Base-by-base conservation (phyloP, 2,797 vertebrate genomes). In the Pempheris klunzingeri region DNA sequence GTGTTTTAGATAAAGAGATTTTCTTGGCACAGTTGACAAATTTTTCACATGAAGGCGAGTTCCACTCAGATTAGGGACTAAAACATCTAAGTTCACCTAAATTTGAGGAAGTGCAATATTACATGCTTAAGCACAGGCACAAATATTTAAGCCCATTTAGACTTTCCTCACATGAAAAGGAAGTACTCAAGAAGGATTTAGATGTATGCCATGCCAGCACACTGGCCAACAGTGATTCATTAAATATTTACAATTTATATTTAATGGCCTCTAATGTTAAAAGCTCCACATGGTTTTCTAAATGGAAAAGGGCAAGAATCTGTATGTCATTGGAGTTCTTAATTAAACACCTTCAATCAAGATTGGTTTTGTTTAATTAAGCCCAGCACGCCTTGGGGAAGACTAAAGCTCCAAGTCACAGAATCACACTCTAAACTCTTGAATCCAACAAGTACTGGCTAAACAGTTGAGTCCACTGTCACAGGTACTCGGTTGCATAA, bases 231-330 rank as follows among this genome's bases (percentile, higher is more conserved):
- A 36, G 57, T 59, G 46, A 52, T 49, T 68, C 73, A 64, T 84
- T 65, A 71, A 73, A 57, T 47, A 66, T 75, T 76, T 47, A 70
- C 28, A 30, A 43, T 61, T 34, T 47, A 53, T 20, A 60, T 58
- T 59, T 78, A 73, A 80, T 66, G 47, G 47, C 32, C 50, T 77
- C 30, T 6, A 49, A 38, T 1, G 8, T 69, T 47, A 66, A 53
- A 63, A 74, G 60, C 47, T 50, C 32, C 20, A 30, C 18, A 3
- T 7, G 30, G 52, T 65, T 38, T 30, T 73, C 28, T 60, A 57
- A 59, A 49, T 34, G 34, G 60, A 58, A 47, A 70, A 30, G 13
- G 4, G 38, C 18, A 3, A 18, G 26, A 66, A 39, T 24, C 11
- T 76, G 24, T 34, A 30, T 4, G 1, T 46, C 30, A 39, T 3